Evolutionary conservation across 92 coral and sea anemone genomes (phyloP), one percentile per base, ranked within the genome.

Genomic region (Actinernus sp.): DNA sequence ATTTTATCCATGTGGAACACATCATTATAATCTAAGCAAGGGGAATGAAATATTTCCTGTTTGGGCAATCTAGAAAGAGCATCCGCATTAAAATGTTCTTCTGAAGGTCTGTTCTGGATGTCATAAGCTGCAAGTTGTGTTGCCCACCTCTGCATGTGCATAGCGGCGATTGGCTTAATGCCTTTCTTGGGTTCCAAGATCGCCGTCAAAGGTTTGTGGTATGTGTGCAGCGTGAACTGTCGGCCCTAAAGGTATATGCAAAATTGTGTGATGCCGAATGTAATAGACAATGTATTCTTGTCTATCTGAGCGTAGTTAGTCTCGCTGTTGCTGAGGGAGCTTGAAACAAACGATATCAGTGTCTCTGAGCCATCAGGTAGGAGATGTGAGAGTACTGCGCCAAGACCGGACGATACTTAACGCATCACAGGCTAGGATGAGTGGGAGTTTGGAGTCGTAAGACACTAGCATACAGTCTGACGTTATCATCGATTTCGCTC

Each of bases 11-110:
- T 0, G 1, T 71, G 60, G 29, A 10, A 71, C 22, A 48, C 43
- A 20, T 31, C 69, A 2, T 58, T 49, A 2, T 26, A 23, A 33
- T 71, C 69, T 1, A 41, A 10, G 10, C 11, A 12, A 12, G 0
- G 48, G 1, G 28, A 5, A 1, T 28, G 30, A 14, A 41, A 19
- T 3, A 58, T 23, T 31, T 0, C 26, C 26, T 32, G 28, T 37
- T 55, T 55, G 12, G 86, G 86, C 26, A 71, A 50, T 20, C 74
- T 73, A 10, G 87, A 80, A 24, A 71, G 37, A 21, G 1, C 64
- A 70, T 70, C 86, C 5, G 79, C 86, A 49, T 58, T 78, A 44
- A 81, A 52, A 29, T 73, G 59, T 10, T 62, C 58, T 2, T 48
- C 28, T 2, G 74, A 71, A 29, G 81, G 1, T 20, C 81, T 1